Evolutionary conservation across 2,888 invertebrate species (phyloP).

Genomic region (Sinelater perroti): DNA sequence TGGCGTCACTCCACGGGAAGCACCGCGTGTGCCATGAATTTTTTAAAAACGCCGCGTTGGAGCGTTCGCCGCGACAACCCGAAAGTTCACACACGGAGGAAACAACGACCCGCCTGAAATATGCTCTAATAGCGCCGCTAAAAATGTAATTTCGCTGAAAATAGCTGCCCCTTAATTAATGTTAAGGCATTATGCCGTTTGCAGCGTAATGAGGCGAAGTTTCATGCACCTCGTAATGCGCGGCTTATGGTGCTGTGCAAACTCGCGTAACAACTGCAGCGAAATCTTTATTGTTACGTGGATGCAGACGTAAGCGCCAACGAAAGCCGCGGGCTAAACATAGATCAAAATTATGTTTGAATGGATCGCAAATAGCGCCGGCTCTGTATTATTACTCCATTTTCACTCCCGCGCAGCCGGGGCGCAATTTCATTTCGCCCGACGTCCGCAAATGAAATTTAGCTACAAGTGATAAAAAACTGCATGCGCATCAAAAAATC

Average conservation of each 20-base stretch:
- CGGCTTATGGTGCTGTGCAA: neutral
- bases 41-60: neutral
- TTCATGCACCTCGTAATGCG: conserved; percentile 1
- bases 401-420: too few species aligned
- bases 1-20: conserved; percentile 6
- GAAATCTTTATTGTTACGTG: conserved; percentile 2
- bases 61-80: too few species aligned
- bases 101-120: neutral
- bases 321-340: too few species aligned
- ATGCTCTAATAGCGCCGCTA: neutral
- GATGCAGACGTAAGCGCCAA: neutral
- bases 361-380: too few species aligned
- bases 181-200: too few species aligned
- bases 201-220: neutral
- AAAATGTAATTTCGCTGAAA: too few species aligned
- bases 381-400: too few species aligned
- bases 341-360: too few species aligned
- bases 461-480: conserved; percentile 9
- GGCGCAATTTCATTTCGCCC: too few species aligned
- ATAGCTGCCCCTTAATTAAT: too few species aligned
- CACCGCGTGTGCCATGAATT: neutral
- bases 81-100: too few species aligned
- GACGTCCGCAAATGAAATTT: too few species aligned
- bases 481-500: conserved; percentile 4
- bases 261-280: neutral